phyloP scores from a whole-genome alignment of 2,113 vertebrate species.

The Aviceda subcristata region DNA sequence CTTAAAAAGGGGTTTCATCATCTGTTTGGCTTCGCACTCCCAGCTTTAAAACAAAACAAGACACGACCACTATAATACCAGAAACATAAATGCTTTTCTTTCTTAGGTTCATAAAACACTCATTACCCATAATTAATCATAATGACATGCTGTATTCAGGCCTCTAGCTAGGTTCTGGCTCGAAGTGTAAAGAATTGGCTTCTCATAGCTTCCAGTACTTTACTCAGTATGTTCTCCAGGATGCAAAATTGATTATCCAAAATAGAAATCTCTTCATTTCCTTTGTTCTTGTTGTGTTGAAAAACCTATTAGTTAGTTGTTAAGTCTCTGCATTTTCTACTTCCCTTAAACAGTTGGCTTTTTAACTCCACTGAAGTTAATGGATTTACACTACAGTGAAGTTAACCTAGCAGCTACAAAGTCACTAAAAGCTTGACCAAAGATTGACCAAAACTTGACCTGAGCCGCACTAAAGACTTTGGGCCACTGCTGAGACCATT shows the following conservation, averaged over 20 bases:
- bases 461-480: not conserved
- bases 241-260: constrained; percentile 54
- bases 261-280: constrained; percentile 44
- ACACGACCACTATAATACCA: constrained; percentile 53
- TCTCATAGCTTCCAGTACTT: constrained; percentile 59
- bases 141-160: constrained; percentile 73
- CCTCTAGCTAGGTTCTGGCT: constrained; percentile 62
- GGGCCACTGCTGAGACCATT: not conserved
- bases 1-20: constrained; percentile 36
- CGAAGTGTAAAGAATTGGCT: constrained; percentile 60
- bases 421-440: not conserved
- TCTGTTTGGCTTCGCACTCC: constrained; percentile 45
- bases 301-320: constrained; percentile 19
- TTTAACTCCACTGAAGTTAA: not conserved
- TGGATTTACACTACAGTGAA: not conserved
- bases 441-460: not conserved
- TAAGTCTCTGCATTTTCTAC: not conserved
- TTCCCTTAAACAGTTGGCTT: not conserved
- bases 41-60: constrained; percentile 70
- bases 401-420: not conserved
- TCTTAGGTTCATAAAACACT: constrained; percentile 76
- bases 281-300: constrained; percentile 25
- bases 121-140: constrained; percentile 82
- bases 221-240: constrained; percentile 44
- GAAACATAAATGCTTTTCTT: constrained; percentile 74